These are phyloP conservation scores for Drosophila biarmipes DNA, from an alignment of 1,140 invertebrate genomes.

Conservation along the genomic window DNA sequence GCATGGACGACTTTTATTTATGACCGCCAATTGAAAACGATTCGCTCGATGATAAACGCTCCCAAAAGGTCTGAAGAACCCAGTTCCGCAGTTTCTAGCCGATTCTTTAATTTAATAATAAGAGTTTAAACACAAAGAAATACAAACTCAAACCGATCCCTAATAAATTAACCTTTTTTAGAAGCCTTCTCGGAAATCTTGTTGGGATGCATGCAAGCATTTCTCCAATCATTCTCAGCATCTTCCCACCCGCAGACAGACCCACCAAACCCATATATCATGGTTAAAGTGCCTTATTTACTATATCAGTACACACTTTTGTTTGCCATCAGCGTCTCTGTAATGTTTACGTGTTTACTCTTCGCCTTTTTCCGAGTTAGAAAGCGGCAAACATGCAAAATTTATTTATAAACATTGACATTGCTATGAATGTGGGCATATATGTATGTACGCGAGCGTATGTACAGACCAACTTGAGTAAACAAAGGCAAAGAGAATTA, in stretches of 20 bases:
- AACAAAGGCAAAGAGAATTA: slow-evolving; percentile 33
- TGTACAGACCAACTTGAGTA: slow-evolving; percentile 14
- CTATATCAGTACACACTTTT: slow-evolving; percentile 52
- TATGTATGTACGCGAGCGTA: not conserved
- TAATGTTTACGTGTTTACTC: slow-evolving; percentile 45
- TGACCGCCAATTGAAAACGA: slow-evolving; percentile 33
- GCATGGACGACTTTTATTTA: slow-evolving; percentile 13
- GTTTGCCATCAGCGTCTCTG: slow-evolving; percentile 49
- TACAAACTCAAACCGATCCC: not conserved
- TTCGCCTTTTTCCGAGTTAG: slow-evolving; percentile 47
- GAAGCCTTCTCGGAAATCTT: not conserved
- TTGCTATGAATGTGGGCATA: slow-evolving; percentile 27
- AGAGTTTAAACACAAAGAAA: too few species aligned
- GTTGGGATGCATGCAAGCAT: slow-evolving; percentile 11
- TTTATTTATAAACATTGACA: slow-evolving; percentile 66
- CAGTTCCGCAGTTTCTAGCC: not conserved
- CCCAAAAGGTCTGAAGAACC: not conserved
- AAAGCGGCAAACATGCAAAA: slow-evolving; percentile 48
- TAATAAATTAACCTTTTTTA: not conserved
- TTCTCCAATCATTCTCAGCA: not conserved
- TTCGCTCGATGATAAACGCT: slow-evolving; percentile 23
- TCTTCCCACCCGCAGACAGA: not conserved
- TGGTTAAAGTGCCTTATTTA: slow-evolving; percentile 47
- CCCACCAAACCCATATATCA: slow-evolving; percentile 13
- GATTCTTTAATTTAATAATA: not conserved